phyloP scores from a whole-genome alignment of 2,888 invertebrate genomes.

The Macaria liturata region DNA sequence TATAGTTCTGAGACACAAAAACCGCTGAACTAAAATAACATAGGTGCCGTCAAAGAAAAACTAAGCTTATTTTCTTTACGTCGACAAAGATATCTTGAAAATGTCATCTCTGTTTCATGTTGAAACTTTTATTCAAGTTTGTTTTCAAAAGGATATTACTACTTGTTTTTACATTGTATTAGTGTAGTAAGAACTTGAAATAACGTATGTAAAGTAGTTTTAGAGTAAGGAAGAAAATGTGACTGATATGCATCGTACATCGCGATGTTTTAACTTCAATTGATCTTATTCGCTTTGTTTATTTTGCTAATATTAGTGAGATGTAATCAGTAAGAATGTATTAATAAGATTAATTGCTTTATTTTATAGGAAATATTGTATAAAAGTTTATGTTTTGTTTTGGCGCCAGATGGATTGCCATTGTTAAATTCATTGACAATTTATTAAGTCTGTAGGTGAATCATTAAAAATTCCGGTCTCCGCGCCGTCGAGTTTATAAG shows the following conservation, averaged over 20 bases:
- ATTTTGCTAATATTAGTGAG: too few species aligned
- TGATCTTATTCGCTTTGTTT: too few species aligned
- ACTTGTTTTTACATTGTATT: slow-evolving; percentile 20
- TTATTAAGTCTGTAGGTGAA: slow-evolving; percentile 38
- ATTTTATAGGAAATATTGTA: too few species aligned
- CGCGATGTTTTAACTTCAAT: too few species aligned
- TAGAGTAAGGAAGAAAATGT: too few species aligned
- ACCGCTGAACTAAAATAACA: slow-evolving; percentile 31
- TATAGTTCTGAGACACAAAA: slow-evolving; percentile 1
- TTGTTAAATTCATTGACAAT: slow-evolving; percentile 41
- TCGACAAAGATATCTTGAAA: slow-evolving; percentile 43
- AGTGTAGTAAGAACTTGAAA: neutral
- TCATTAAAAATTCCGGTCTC: slow-evolving; percentile 54
- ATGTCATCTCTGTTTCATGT: slow-evolving; percentile 43
- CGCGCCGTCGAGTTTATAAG: slow-evolving; percentile 45
- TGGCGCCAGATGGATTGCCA: too few species aligned
- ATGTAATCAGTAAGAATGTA: too few species aligned
- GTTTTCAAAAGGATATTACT: slow-evolving; percentile 20
- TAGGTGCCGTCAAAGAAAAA: slow-evolving; percentile 40
- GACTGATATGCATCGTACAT: too few species aligned
- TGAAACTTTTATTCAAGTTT: slow-evolving; percentile 41
- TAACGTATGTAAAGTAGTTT: too few species aligned
- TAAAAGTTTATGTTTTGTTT: too few species aligned
- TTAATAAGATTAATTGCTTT: too few species aligned
- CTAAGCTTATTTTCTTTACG: slow-evolving; percentile 43